Conservation (phyloP, 2,113 vertebrate species). For the Phaethornis superciliosus region DNA sequence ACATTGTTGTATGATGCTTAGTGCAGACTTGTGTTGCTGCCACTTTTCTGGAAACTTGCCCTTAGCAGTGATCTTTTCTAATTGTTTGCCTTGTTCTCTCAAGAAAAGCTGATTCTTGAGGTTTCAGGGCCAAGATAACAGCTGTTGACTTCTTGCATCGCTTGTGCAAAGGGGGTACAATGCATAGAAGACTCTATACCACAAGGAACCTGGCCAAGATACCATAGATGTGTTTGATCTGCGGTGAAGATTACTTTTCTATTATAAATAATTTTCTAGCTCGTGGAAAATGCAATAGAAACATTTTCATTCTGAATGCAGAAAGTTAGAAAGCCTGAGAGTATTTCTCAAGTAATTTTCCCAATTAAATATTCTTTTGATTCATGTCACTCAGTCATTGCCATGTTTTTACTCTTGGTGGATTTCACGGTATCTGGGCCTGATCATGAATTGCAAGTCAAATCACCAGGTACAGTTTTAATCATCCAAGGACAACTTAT, state of each 20-base stretch:
- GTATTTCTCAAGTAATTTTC: slow-evolving; percentile 3
- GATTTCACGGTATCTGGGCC: background rate
- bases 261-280: background rate
- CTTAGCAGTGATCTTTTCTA: background rate
- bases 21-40: background rate
- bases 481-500: background rate
- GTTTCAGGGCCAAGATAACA: background rate
- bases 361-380: background rate
- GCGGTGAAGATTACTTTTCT: background rate
- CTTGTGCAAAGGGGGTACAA: background rate
- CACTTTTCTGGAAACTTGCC: background rate
- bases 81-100: background rate
- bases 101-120: background rate
- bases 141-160: background rate
- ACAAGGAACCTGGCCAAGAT: background rate
- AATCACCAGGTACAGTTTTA: slow-evolving; percentile 9
- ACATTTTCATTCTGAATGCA: background rate
- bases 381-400: background rate
- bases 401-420: background rate
- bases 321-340: background rate
- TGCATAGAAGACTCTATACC: background rate
- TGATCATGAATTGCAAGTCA: background rate
- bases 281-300: background rate
- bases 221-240: background rate
- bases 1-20: background rate